Evolutionary conservation across 2,113 vertebrate genomes (phyloP).

Genomic region (Stomatorhinus ivindoensis): DNA sequence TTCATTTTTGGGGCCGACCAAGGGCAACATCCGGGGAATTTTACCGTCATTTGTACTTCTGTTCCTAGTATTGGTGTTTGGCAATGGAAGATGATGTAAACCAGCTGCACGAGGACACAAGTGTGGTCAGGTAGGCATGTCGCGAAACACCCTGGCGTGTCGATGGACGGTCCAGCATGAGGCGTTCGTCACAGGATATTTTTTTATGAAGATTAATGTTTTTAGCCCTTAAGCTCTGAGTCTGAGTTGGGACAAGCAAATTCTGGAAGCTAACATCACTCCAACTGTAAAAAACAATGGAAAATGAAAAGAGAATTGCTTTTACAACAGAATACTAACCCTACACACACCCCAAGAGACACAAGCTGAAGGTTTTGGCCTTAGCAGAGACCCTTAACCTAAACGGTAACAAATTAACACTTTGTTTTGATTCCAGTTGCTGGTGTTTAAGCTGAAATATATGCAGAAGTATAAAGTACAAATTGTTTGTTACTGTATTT

Average conservation of each 20-base stretch:
- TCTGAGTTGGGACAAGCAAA: neutral
- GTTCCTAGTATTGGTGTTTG: neutral
- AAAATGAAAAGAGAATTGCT: too few relatives aligned
- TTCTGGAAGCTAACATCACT: neutral
- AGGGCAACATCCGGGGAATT: neutral
- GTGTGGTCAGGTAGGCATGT: neutral
- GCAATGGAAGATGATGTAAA: neutral
- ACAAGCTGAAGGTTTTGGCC: too few relatives aligned
- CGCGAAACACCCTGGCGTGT: neutral
- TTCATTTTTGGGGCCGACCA: neutral
- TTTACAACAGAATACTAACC: too few relatives aligned
- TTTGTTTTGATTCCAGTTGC: too few relatives aligned
- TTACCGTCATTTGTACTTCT: neutral
- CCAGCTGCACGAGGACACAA: neutral
- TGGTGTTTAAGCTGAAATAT: too few relatives aligned
- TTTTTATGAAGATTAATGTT: neutral
- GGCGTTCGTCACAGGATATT: neutral
- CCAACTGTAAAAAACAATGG: too few relatives aligned
- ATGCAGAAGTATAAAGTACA: too few relatives aligned
- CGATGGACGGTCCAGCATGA: neutral
- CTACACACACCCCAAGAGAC: too few relatives aligned
- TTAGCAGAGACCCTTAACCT: too few relatives aligned
- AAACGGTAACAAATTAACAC: too few relatives aligned
- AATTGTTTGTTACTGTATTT: too few relatives aligned
- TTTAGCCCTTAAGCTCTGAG: neutral